phyloP scores from a whole-genome alignment of 2,797 vertebrate species.

The Sebastes oblongus region DNA sequence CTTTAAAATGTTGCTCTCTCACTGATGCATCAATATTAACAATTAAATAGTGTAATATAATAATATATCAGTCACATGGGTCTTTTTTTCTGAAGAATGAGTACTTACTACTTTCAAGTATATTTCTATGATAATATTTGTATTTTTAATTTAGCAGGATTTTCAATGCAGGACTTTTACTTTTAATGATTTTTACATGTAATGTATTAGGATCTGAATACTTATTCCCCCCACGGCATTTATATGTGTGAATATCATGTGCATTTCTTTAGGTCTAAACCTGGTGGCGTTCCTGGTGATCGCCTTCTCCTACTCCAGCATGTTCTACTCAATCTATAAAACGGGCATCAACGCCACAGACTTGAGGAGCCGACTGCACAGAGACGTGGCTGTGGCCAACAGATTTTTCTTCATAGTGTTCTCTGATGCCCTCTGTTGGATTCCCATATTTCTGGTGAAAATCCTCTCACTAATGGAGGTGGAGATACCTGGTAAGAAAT shows the following conservation, averaged over 20 bases:
- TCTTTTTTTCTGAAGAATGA: background rate
- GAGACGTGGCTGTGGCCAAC: slow-evolving; percentile 81
- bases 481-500: slow-evolving; percentile 82
- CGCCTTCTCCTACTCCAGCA: slow-evolving; percentile 81
- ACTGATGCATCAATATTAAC: too few species aligned
- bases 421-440: slow-evolving; percentile 95
- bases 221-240: background rate
- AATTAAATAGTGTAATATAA: background rate
- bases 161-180: background rate
- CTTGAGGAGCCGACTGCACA: slow-evolving; percentile 77
- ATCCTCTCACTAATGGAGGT: slow-evolving; percentile 82
- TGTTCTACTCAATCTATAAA: slow-evolving; percentile 87
- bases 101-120: background rate
- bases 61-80: background rate
- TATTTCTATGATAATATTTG: background rate
- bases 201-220: background rate
- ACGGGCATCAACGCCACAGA: slow-evolving; percentile 81
- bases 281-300: slow-evolving; percentile 84
- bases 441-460: slow-evolving; percentile 85
- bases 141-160: background rate
- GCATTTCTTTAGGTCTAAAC: slow-evolving; percentile 79
- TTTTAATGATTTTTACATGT: background rate
- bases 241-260: slow-evolving; percentile 13
- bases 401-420: slow-evolving; percentile 89
- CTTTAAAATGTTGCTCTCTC: background rate